Evolutionary conservation across 1,140 invertebrate genomes (phyloP), one percentile per base, ranked within the genome.

Genomic region (Drosophila sucinea): DNA sequence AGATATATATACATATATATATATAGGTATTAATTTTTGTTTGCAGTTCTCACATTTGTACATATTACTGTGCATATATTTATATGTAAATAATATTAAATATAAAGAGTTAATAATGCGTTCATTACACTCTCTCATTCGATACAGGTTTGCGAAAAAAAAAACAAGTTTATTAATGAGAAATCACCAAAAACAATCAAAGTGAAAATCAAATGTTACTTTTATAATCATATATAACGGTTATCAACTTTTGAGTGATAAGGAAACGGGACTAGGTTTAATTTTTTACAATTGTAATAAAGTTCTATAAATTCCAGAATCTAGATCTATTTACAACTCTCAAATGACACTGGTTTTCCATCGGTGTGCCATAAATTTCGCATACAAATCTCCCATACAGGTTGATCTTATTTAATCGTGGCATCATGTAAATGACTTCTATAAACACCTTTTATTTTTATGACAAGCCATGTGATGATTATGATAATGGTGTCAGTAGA

Each of bases 71-170:
- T 11, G 29, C 8, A 55, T 11, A 55, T 32, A 55, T 17, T 17
- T 55, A 17, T 23, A 44, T 27, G 44, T 51, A 51, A 51, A 51
- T 27, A 51, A 66, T 51, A 62, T 55, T 64, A 63, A 51, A 40
- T 57, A 67, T n/a, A 38, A 66, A 85, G 61, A 73, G 76, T 70
- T 41, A 40, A 71, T 75, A 85, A 85, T 73, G 66, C 58, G 82
- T 67, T 80, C 57, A 44, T 71, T 77, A 77, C 72, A 62, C 79
- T 44, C 47, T 40, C 33, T n/a, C 23, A 3, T 32, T n/a, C 30
- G 11, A 17, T 78, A 65, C 35, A 60, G 64, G 63, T 41, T 47
- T 41, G 44, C 44, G 25, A 51, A 51, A 25, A 25, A 47, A 47
- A 2, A 51, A 51, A 51, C 44, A 10, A 51, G 44, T 51, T 51